phyloP scores from a whole-genome alignment of 2,888 invertebrate species.

The Galerucella calmariensis region DNA sequence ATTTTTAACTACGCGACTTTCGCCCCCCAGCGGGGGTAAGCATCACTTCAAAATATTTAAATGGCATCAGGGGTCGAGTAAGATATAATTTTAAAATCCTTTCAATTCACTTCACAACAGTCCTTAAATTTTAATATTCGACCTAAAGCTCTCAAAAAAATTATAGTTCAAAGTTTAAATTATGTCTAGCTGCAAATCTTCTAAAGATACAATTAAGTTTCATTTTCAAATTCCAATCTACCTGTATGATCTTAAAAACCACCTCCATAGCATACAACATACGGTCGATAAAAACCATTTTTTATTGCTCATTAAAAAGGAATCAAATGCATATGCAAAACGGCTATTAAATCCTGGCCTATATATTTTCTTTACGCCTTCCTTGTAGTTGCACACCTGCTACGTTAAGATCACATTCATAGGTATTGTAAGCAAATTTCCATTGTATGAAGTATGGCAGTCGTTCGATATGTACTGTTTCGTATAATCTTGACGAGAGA shows the following conservation, averaged over 20 bases:
- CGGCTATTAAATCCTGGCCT: constrained; percentile 12
- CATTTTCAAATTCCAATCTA: neutral
- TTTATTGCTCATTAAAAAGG: constrained; percentile 5
- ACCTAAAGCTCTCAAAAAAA: no score
- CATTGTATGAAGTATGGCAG: constrained; percentile 30
- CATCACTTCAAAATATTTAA: no score
- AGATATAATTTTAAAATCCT: no score
- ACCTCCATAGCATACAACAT: neutral
- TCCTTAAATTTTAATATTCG: no score
- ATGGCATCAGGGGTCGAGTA: no score
- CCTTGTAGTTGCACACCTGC: constrained; percentile 39
- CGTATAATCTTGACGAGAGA: neutral
- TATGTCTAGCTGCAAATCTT: no score
- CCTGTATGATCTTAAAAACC: neutral
- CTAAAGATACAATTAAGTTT: neutral
- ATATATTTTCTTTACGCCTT: constrained; percentile 36
- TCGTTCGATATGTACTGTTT: constrained; percentile 4
- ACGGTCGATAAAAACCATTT: neutral
- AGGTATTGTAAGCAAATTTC: constrained; percentile 39
- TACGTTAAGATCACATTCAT: constrained; percentile 30
- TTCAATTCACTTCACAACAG: no score
- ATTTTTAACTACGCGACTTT: no score
- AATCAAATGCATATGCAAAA: constrained; percentile 2
- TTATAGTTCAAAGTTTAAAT: no score
- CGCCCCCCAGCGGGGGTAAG: no score